Evolutionary conservation across 2,888 invertebrate genomes (phyloP), one percentile per base, ranked within the genome.

Genomic region (Sminthurinus aureus): DNA sequence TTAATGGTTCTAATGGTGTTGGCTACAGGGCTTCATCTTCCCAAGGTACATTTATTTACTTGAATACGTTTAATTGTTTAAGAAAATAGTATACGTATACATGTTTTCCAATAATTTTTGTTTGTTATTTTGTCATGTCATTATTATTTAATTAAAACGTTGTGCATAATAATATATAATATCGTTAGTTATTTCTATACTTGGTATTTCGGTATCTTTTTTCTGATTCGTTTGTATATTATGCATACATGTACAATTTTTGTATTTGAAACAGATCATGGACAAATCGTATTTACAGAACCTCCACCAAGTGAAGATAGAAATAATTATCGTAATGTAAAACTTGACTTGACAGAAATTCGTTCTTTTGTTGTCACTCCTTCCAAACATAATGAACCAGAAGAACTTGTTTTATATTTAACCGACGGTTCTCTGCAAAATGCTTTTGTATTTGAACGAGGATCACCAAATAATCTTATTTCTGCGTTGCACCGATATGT

Each of bases 371-470:
- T 79, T 22, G 84, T 88, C 1, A 83, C 85, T 11, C 83, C 85
- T 9, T 84, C 84, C 13, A 88, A 88, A 79, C 74, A 74, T 15
- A 83, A 83, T 6, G 83, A 38, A n/a, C 85, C 85, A 6, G 82
- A 86, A 76, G 88, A 92, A 58, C 90, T 94, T 78, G 92, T 92
- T 66, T 93, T 96, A 87, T 93, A 94, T 88, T 93, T 94, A 87
- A 94, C 93, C 86, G 93, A 94, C 90, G 93, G 94, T 78, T 93
- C 94, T 0, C 93, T 93, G 89, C 93, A 95, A 88, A 94, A 94
- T 85, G 94, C 95, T 8, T 95, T 98, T 89, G 94, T 95, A 90
- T 97, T 98, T 91, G 96, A 96, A 90, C 94, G 95, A 88, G 96
- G 95, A 0, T 96, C 96, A 88, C 96, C 96, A 0, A 95, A 95